phyloP scores from a whole-genome alignment of 2,797 vertebrate species.

The Helarctos malayanus region DNA sequence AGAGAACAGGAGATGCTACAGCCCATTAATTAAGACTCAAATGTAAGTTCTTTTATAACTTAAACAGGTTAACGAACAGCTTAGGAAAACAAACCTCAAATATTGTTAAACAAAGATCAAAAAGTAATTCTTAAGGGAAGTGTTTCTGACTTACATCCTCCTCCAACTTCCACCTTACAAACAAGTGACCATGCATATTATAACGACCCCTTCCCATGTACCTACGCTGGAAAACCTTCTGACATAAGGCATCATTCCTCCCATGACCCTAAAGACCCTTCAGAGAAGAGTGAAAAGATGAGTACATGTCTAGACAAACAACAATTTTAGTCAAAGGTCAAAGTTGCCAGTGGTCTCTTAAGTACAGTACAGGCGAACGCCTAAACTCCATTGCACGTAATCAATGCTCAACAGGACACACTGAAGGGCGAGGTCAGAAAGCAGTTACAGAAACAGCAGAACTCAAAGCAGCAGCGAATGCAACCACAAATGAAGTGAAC shows the following conservation, averaged over 20 bases:
- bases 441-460: slow-evolving; percentile 80
- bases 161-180: slow-evolving; percentile 78
- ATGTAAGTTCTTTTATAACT: background rate
- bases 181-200: slow-evolving; percentile 85
- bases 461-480: slow-evolving; percentile 80
- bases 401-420: slow-evolving; percentile 76
- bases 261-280: slow-evolving; percentile 86
- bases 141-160: slow-evolving; percentile 79
- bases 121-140: slow-evolving; percentile 76
- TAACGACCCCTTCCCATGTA: slow-evolving; percentile 73
- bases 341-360: slow-evolving; percentile 76
- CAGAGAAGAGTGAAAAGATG: slow-evolving; percentile 79
- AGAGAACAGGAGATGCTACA: accelerated
- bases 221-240: slow-evolving; percentile 85
- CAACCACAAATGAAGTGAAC: slow-evolving; percentile 12
- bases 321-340: slow-evolving; percentile 84
- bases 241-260: slow-evolving; percentile 84
- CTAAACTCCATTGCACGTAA: slow-evolving; percentile 83
- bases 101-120: slow-evolving; percentile 2
- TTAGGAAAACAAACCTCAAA: background rate
- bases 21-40: background rate
- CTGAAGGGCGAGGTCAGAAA: slow-evolving; percentile 79
- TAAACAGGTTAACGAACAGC: background rate
- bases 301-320: slow-evolving; percentile 81
- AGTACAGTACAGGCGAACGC: slow-evolving; percentile 81